Evolutionary conservation across 64 coral and sea anemone species (phyloP), one percentile per base, ranked within the genome.

Genomic region (Pocillopora damicornis): DNA sequence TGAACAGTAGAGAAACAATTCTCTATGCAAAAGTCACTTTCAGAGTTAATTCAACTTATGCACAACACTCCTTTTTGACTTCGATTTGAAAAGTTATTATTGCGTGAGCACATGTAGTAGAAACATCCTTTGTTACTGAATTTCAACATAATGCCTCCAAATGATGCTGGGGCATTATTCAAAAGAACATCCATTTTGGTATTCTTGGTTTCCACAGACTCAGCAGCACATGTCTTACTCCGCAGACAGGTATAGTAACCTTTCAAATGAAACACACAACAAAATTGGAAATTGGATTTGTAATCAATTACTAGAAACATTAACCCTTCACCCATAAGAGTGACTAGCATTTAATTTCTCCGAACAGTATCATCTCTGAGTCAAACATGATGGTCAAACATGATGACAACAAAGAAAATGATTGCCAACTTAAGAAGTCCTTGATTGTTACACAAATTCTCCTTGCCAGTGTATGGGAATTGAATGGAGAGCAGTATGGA

Each of bases 21-120:
- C 8, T 23, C 67, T 23, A 3, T 51, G 22, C 16, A 0, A n/a
- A 22, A n/a, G 0, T 67, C n/a, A 71, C 1, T 25, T 20, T 9
- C 64, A 67, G 16, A 67, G 9, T 71, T n/a, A 23, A 17, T 59
- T 88, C 35, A 93, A 34, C 79, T 89, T 6, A 98, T 91, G 59
- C 74, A 91, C 13, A 99, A 65, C 78, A 91, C 77, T 95, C 97
- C 97, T 58, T 99, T 99, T 75, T 99, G 97, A 56, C 97, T 99
- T 84, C 93, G 81, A 74, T 99, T 99, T 74, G 97, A 95, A 62
- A 99, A 99, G 79, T 99, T 99, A 63, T 99, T 99, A 80, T 99
- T 99, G 61, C 97, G 60, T 7, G 90, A 87, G 79, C 97, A 99
- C 2, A 91, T 90, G 72, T 92, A 99, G 66, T 93, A 92, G 36